Evolutionary conservation across 1,140 invertebrate genomes (phyloP), one percentile per base, ranked within the genome.

Genomic region (Drosophila novamexicana): DNA sequence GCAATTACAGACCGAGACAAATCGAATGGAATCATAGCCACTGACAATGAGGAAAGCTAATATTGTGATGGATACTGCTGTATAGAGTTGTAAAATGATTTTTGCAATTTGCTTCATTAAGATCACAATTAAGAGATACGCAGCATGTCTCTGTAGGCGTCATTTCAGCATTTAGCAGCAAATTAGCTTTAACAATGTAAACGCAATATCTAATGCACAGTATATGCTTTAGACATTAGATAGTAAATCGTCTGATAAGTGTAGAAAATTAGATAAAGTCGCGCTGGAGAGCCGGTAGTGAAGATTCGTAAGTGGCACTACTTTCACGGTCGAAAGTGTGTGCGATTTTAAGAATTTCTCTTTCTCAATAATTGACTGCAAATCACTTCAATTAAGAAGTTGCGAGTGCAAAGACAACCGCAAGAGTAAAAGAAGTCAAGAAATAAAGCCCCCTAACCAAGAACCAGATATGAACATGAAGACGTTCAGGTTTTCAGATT

Each of bases 321-420:
- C 83, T 88, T 88, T 86, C 79, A 76, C 83, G 73, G 49, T 76
- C 76, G 82, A 86, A 86, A 86, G 82, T 88, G 76, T 74, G 58
- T 63, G 77, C 58, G 58, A 39, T 29, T 64, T 77, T 59, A 72
- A 88, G 84, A 88, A 88, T 88, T 88, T 89, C 84, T 88, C 84
- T 88, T 88, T 89, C 80, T 80, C 80, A 78, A 75, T 88, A 88
- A 89, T 84, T 88, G 84, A 89, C 84, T 75, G 79, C 59, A 88
- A 88, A 89, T 88, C 84, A 68, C 64, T 78, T 81, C 77, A 89
- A 88, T 88, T 88, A 89, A 84, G 67, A 62, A 89, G 70, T 54
- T 77, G 76, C 67, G 58, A 85, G 75, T 81, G 79, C 75, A 52
- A 69, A 59, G 49, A 68, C 63, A 59, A 65, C 66, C 39, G 49